phyloP scores from a whole-genome alignment of 2,888 invertebrate species.

The Leptopilina syphax region DNA sequence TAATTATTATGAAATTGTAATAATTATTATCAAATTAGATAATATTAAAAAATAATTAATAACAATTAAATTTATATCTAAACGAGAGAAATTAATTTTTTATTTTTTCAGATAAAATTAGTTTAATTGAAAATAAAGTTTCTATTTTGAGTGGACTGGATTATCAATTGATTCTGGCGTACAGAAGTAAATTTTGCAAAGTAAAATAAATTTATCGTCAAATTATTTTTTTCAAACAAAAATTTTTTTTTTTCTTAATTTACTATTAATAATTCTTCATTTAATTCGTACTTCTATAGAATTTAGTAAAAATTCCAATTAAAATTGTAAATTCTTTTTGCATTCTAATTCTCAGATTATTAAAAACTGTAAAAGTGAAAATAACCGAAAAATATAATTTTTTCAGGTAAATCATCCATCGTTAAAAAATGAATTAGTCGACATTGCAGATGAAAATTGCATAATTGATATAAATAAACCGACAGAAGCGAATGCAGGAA shows the following conservation, averaged over 20 bases:
- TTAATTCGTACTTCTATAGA: too few species aligned
- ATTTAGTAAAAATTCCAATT: neutral
- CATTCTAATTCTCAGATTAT: too few species aligned
- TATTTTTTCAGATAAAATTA: conserved; percentile 43
- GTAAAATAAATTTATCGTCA: conserved; percentile 1
- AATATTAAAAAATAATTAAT: neutral
- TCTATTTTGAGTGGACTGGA: conserved; percentile 45
- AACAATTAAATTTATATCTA: neutral
- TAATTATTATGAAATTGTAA: too few species aligned
- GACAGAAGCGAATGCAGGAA: conserved; percentile 70
- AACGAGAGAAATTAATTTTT: neutral
- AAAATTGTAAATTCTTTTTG: too few species aligned
- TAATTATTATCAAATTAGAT: too few species aligned
- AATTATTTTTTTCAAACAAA: neutral
- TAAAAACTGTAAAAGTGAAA: too few species aligned
- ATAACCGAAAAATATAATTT: neutral
- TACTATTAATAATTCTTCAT: too few species aligned
- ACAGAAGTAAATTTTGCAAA: conserved; percentile 43
- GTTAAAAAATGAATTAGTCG: neutral
- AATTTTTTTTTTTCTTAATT: neutral
- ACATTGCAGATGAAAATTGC: conserved; percentile 43
- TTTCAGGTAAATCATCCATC: conserved; percentile 46
- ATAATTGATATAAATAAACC: conserved; percentile 45
- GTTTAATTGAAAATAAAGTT: neutral
- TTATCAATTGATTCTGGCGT: conserved; percentile 43